Base-by-base conservation (phyloP, 92 coral and sea anemone species). In the Diadumene lineata region DNA sequence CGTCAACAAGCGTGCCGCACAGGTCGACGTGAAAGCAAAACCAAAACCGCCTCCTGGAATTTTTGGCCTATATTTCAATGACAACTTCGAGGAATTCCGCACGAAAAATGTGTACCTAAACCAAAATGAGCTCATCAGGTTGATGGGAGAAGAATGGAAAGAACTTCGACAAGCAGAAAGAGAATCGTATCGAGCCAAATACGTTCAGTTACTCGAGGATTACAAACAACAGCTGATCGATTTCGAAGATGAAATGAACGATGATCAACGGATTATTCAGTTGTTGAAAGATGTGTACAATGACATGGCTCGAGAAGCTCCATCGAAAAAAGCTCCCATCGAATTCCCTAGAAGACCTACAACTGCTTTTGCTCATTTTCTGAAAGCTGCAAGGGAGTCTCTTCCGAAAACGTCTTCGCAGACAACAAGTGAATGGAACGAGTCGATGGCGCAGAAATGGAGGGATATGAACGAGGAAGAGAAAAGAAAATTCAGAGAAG, bases 211-310 rank as follows among this genome's bases (percentile, higher is more conserved):
- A 44, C 50, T 75, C 33, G 79, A 78, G 48, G 28, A 77, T 9
- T 91, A 91, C 75, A 87, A 78, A 46, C 73, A 66, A 38, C 38
- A 82, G 64, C 84, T 88, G 11, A 34, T 74, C 24, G 82, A 44
- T 0, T 88, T 74, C 50, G 87, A 85, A 27, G 64, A 64, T 31
- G 76, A 58, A 53, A 32, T 91, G 46, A 75, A 72, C 11, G 79
- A 73, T 23, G 86, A 91, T 56, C 81, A 91, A 38, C 79, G 88
- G 6, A 34, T 73, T 21, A 18, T 50, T 16, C 79, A 61, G 48
- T 43, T 66, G 24, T 19, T 72, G 48, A 64, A 81, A 66, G 78
- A 71, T 3, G 74, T 11, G 11, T 8, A 32, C 19, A 50, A 72
- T 13, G 29, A 17, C 11, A 26, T 43, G 53, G 22, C 50, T 29